A percentile compares a stretch with the other conserved stretches of the same genome.
Evolutionary conservation across 2,113 vertebrate genomes (phyloP).

Genomic region (Abramis brama): DNA sequence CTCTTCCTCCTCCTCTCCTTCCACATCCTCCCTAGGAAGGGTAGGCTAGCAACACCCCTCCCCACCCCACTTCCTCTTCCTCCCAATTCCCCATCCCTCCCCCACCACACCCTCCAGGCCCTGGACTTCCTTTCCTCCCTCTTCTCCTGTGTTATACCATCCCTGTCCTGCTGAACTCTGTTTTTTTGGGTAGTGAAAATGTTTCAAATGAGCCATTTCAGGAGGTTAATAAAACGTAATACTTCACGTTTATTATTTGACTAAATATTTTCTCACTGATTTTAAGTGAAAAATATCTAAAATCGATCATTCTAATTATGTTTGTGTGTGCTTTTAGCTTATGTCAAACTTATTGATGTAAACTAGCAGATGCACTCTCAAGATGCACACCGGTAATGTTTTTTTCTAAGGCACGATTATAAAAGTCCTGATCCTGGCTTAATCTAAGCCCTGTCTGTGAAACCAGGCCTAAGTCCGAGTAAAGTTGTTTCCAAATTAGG

Average conservation of each 20-base stretch:
- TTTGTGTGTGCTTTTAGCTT: neutral
- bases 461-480: too few relatives aligned
- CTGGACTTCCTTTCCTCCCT: conserved; percentile 43
- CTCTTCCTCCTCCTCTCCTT: conserved; percentile 81
- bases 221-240: neutral
- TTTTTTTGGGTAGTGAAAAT: neutral
- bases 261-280: too few relatives aligned
- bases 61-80: conserved; percentile 21
- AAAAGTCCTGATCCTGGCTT: too few relatives aligned
- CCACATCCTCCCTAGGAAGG: conserved; percentile 85
- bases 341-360: neutral
- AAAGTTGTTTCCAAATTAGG: neutral
- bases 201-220: neutral
- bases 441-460: too few relatives aligned
- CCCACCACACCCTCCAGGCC: conserved; percentile 32
- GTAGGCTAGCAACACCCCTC: conserved; percentile 77
- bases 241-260: too few relatives aligned
- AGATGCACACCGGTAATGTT: too few relatives aligned
- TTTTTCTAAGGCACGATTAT: too few relatives aligned
- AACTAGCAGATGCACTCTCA: too few relatives aligned
- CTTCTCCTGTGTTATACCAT: conserved; percentile 31
- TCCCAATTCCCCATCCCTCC: conserved; percentile 20
- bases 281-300: neutral
- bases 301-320: neutral
- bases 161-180: conserved; percentile 14